Evolutionary conservation across 2,113 vertebrate species (phyloP).

Genomic region (Corythornis cristatus): DNA sequence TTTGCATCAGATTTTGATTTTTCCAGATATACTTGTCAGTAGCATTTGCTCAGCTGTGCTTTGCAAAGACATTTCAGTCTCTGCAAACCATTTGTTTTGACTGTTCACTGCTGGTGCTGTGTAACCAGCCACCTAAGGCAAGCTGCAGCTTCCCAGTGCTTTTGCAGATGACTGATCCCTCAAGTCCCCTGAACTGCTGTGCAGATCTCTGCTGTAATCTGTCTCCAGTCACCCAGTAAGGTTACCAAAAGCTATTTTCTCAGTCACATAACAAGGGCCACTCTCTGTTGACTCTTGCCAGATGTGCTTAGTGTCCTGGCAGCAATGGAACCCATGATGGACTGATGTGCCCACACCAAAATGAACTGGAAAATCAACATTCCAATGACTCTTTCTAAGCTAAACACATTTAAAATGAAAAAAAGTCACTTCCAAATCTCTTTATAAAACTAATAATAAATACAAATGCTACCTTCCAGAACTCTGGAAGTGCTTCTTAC

Average conservation of each 20-base stretch:
- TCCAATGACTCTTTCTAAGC: neutral
- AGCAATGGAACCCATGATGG: neutral
- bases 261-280: neutral
- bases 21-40: conserved; percentile 30
- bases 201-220: conserved; percentile 4
- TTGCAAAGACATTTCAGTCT: conserved; percentile 16
- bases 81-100: conserved; percentile 58
- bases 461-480: neutral
- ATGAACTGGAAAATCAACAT: neutral
- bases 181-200: conserved; percentile 8
- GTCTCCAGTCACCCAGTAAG: conserved; percentile 19
- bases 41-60: conserved; percentile 34
- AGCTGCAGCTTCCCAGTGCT: conserved; percentile 15
- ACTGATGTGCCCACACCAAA: neutral
- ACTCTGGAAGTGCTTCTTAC: neutral
- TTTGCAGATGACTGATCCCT: conserved; percentile 48
- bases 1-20: conserved; percentile 27
- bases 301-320: neutral
- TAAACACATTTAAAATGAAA: neutral
- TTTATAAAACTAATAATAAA: neutral
- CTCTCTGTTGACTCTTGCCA: neutral
- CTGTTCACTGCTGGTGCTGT: neutral
- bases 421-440: neutral
- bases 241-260: conserved; percentile 23
- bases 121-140: conserved; percentile 52